Evolutionary conservation across 1,140 invertebrate genomes (phyloP).

Genomic region (Aethina tumida): DNA sequence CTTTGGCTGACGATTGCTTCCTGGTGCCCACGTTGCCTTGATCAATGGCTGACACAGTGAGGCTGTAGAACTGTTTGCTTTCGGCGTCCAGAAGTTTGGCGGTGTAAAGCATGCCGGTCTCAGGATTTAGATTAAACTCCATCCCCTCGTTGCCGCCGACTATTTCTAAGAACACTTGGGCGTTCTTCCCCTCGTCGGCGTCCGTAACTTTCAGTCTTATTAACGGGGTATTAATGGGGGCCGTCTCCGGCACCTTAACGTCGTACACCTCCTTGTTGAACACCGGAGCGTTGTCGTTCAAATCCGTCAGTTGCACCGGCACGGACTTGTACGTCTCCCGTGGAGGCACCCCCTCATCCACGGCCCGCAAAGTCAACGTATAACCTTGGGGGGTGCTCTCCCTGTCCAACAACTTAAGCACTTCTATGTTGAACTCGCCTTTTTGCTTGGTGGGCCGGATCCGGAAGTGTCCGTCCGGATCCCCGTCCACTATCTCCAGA

Average conservation of each 20-base stretch:
- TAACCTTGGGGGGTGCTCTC: constrained; percentile 68
- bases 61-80: constrained; percentile 73
- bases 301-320: constrained; percentile 65
- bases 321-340: constrained; percentile 63
- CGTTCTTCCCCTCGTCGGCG: constrained; percentile 71
- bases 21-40: constrained; percentile 73
- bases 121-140: constrained; percentile 77
- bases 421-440: constrained; percentile 66
- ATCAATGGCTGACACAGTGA: constrained; percentile 86
- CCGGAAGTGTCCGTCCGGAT: constrained; percentile 77
- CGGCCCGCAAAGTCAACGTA: constrained; percentile 76
- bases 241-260: constrained; percentile 77
- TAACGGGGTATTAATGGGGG: constrained; percentile 79
- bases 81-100: constrained; percentile 80
- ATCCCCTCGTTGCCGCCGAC: constrained; percentile 85
- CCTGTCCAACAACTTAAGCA: constrained; percentile 65
- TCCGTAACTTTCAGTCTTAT: constrained; percentile 79
- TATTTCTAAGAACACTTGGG: constrained; percentile 73
- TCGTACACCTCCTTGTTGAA: constrained; percentile 85
- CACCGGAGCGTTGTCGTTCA: constrained; percentile 77
- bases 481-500: constrained; percentile 81
- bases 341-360: constrained; percentile 72
- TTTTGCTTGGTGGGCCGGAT: constrained; percentile 50
- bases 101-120: constrained; percentile 84
- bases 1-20: constrained; percentile 79